Percentiles rank a stretch among this genome's conserved stretches.
Conservation (phyloP, 2,113 vertebrate species). For the Cyanoramphus novaezelandiae region DNA sequence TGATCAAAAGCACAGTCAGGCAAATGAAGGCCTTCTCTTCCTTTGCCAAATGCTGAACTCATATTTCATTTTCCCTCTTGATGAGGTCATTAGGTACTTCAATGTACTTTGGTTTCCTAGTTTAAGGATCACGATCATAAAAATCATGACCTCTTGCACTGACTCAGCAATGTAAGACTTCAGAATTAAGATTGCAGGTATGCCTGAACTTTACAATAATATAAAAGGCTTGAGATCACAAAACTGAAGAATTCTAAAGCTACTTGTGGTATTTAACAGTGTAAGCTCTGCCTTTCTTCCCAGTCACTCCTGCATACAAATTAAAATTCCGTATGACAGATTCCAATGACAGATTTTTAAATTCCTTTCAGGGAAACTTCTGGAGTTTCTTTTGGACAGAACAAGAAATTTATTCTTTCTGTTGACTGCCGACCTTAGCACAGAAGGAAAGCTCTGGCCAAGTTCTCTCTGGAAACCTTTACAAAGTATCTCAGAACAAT, state of each 20-base stretch:
- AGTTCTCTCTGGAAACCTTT: neutral
- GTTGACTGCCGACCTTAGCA: neutral
- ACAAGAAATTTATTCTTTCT: neutral
- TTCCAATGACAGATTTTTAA: neutral
- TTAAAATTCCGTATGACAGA: neutral
- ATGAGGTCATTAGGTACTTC: neutral
- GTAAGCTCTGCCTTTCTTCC: neutral
- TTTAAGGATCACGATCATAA: neutral
- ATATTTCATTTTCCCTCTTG: neutral
- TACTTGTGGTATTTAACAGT: neutral
- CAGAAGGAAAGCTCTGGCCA: neutral
- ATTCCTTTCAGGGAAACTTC: neutral
- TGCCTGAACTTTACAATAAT: neutral
- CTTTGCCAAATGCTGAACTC: neutral
- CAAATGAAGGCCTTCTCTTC: neutral
- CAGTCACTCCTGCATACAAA: neutral
- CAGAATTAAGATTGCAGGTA: neutral
- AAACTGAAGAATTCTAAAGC: neutral
- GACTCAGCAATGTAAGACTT: neutral
- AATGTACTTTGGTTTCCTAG: neutral
- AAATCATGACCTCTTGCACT: neutral
- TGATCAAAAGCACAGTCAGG: neutral
- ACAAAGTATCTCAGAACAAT: neutral
- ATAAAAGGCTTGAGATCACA: neutral
- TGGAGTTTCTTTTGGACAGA: neutral